Evolutionary conservation across 1,140 invertebrate genomes (phyloP).

Genomic region (Melipona quadrifasciata): DNA sequence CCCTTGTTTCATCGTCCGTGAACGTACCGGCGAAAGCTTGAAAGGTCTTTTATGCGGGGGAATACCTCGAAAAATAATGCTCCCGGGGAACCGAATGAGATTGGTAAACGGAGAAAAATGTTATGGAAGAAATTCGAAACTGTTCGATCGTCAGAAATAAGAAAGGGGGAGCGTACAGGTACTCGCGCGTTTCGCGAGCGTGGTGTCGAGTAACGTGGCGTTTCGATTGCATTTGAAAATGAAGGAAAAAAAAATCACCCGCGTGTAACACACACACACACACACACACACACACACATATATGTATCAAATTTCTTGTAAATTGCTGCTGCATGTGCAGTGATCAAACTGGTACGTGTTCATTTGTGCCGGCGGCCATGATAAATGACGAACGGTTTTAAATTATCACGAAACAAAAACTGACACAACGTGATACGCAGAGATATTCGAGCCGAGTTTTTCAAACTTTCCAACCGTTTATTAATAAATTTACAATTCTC

Average conservation of each 20-base stretch:
- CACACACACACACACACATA: no score
- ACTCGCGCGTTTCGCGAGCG: not conserved
- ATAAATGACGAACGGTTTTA: not conserved
- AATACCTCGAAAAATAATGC: slow-evolving; percentile 55
- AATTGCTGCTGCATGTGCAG: not conserved
- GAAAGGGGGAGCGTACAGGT: not conserved
- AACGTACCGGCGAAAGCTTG: slow-evolving; percentile 36
- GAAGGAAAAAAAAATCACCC: not conserved
- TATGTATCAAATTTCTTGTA: not conserved
- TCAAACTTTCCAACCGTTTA: not conserved
- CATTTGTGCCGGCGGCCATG: not conserved
- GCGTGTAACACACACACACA: not conserved
- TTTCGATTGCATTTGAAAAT: slow-evolving; percentile 6
- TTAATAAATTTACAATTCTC: not conserved
- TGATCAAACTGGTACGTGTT: not conserved
- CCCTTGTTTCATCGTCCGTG: slow-evolving; percentile 48
- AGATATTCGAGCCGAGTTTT: not conserved
- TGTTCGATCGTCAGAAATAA: slow-evolving; percentile 23
- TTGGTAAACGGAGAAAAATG: slow-evolving; percentile 41
- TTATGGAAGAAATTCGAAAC: slow-evolving; percentile 30
- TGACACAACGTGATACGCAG: not conserved
- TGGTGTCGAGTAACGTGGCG: slow-evolving; percentile 16
- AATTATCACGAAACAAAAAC: not conserved
- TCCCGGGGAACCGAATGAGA: slow-evolving; percentile 50
- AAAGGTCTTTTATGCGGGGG: slow-evolving; percentile 47